phyloP scores from a whole-genome alignment of 1,140 invertebrate species.

The Drosophila pseudoobscura region DNA sequence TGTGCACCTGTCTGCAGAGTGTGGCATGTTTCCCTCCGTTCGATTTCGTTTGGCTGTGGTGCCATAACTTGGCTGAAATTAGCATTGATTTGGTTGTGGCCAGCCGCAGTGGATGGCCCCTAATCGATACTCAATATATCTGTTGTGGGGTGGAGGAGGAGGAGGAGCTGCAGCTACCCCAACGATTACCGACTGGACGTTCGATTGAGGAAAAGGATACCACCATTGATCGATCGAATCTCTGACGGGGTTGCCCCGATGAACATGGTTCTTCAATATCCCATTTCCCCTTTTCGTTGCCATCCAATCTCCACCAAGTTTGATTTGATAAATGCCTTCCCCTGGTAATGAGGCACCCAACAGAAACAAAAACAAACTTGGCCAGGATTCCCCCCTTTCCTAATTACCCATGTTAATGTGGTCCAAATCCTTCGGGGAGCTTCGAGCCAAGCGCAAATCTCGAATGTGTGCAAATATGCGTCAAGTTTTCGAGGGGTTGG shows the following conservation, averaged over 20 bases:
- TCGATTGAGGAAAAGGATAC: too few relatives aligned
- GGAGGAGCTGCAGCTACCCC: not conserved
- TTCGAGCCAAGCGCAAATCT: conserved; percentile 39
- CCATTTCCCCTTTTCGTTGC: not conserved
- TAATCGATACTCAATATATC: conserved; percentile 39
- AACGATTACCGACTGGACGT: conserved; percentile 13
- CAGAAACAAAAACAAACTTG: conserved; percentile 25
- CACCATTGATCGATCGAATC: too few relatives aligned
- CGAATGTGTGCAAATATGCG: conserved; percentile 55
- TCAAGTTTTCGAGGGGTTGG: conserved; percentile 24
- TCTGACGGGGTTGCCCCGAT: too few relatives aligned
- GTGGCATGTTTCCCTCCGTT: conserved; percentile 6
- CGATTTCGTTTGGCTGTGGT: conserved; percentile 27
- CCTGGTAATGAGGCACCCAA: conserved; percentile 30
- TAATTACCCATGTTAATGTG: conserved; percentile 75
- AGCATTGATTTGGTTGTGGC: conserved; percentile 47
- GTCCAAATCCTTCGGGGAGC: conserved; percentile 58
- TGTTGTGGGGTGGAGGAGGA: not conserved
- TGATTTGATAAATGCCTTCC: conserved; percentile 43
- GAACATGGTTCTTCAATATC: not conserved
- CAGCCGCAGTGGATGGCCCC: conserved; percentile 31
- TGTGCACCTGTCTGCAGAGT: conserved; percentile 27
- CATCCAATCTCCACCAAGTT: conserved; percentile 33
- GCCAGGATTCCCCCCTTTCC: conserved; percentile 21
- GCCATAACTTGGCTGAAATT: conserved; percentile 49